These are phyloP conservation scores for Lethocerus indicus DNA, from an alignment of 1,140 invertebrate genomes.

Conservation along the genomic window DNA sequence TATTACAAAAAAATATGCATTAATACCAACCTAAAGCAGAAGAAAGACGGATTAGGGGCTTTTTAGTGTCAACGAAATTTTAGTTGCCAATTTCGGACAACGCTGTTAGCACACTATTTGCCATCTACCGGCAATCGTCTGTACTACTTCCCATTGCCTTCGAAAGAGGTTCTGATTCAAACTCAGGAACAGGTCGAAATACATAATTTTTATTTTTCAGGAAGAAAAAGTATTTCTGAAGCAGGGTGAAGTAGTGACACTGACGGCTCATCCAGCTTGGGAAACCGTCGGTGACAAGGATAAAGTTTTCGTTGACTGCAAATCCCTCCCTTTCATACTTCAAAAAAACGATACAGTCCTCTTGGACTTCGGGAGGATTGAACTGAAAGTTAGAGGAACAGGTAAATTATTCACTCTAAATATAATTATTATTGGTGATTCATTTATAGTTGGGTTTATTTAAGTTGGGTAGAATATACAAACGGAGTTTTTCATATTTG, in stretches of 20 bases:
- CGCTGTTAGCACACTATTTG: background rate
- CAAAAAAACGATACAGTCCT: constrained; percentile 43
- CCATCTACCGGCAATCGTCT: background rate
- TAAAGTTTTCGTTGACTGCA: constrained; percentile 61
- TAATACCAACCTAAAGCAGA: no score
- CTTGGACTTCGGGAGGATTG: constrained; percentile 65
- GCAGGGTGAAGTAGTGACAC: constrained; percentile 42
- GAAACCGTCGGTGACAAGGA: constrained; percentile 48
- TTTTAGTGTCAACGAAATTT: background rate
- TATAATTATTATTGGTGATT: background rate
- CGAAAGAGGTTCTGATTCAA: background rate
- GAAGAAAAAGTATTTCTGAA: constrained; percentile 33
- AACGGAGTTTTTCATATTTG: no score
- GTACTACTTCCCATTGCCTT: background rate
- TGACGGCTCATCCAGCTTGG: constrained; percentile 56
- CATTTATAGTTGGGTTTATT: background rate
- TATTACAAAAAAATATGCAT: no score
- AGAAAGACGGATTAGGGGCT: background rate
- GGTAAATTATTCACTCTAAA: constrained; percentile 22
- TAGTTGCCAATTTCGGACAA: no score
- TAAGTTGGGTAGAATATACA: no score
- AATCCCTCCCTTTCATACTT: constrained; percentile 60
- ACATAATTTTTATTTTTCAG: background rate
- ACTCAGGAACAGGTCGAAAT: no score
- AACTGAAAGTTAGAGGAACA: constrained; percentile 40